Evolutionary conservation across 2,888 invertebrate genomes (phyloP), one percentile per base, ranked within the genome.

Genomic region (Crioceris asparagi): DNA sequence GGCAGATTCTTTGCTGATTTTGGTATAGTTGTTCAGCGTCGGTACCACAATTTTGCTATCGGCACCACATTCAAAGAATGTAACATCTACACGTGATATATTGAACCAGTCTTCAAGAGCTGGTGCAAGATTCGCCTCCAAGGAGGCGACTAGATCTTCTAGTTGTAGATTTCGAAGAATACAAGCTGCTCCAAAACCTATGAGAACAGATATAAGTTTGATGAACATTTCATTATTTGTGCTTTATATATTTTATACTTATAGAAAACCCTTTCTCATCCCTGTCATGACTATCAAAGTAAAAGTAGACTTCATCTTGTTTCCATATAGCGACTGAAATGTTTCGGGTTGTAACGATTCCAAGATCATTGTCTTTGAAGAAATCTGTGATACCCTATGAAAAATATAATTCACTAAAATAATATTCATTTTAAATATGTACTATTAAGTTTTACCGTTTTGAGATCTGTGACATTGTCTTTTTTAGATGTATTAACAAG

Each of bases 201-300:
- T 7, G 21, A 7, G 21, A 21, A 21, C 6, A 21, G 10, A 7
- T 21, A 6, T 21, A 21, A 21, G 10, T 21, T 7, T 21, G 7
- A 21, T 7, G 2, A 5, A 27, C 4, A n/a, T 11, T 10, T 27
- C 11, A 27, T 6, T n/a, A 7, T 6, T 27, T 2, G 6, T 21
- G 21, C 10, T 21, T 27, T 27, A 4, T 6, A 25, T 25, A 25
- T 25, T 3, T 11, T 12, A 3, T 54, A 64, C 63, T 49, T 30
- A 52, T 49, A 1, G 42, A 29, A 11, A 62, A 47, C 53, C 79
- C 79, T 14, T 69, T 63, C 8, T 72, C 70, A 45, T 74, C 70
- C 35, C 74, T 71, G 0, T 69, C 69, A 14, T 74, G 72, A 0
- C 77, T 74, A 47, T 79, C 77, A 33, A 73, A 77, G 51, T 72